Evolutionary conservation across 2,113 vertebrate genomes (phyloP).

Genomic region (Morphnarchus princeps): DNA sequence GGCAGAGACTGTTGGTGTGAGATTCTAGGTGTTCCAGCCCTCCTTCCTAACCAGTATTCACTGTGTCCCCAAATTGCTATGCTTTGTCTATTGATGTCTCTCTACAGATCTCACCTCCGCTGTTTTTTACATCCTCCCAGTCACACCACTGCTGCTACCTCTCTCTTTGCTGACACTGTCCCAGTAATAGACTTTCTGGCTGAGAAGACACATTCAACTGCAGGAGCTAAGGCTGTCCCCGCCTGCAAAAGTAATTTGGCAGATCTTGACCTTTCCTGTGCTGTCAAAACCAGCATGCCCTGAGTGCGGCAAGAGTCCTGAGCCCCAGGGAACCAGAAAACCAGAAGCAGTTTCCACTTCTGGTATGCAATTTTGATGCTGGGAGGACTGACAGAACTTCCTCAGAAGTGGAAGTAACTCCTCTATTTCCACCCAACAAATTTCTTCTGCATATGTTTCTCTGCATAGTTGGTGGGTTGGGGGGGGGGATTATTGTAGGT

Average conservation of each 20-base stretch:
- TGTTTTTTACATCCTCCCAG: neutral
- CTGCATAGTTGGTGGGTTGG: fast-evolving
- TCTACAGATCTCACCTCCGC: neutral
- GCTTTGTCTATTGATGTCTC: neutral
- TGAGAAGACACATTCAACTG: neutral
- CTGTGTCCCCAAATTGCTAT: neutral
- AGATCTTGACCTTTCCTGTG: neutral
- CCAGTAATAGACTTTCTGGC: neutral
- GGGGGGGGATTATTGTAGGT: neutral
- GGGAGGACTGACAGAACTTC: neutral
- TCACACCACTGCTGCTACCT: neutral
- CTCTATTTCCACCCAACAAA: neutral
- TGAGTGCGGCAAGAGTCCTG: neutral
- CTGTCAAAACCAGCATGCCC: neutral
- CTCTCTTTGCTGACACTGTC: neutral
- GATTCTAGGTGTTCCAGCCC: neutral
- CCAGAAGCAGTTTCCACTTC: neutral
- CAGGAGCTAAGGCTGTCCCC: neutral
- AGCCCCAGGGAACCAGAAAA: neutral
- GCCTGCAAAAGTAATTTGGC: neutral
- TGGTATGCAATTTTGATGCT: neutral
- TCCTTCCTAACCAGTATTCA: neutral
- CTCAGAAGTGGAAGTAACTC: neutral
- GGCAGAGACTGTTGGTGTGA: neutral
- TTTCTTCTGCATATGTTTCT: neutral